Evolutionary conservation across 1,140 invertebrate species (phyloP).

Genomic region (Papilio xuthus): DNA sequence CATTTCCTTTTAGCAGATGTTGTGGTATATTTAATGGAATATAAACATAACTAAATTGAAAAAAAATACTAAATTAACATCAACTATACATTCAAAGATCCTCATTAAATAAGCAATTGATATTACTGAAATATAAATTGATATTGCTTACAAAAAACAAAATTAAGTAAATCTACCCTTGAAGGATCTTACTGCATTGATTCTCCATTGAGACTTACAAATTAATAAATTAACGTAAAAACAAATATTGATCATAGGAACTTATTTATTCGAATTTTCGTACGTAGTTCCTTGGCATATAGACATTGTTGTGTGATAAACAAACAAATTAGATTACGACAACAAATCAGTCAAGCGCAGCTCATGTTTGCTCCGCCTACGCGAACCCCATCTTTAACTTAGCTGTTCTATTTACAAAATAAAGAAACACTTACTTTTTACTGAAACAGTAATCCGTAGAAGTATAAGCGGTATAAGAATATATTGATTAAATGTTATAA

Average conservation of each 20-base stretch:
- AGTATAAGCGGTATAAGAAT: too few species aligned
- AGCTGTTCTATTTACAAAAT: background rate
- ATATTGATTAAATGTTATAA: too few species aligned
- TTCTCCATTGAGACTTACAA: too few species aligned
- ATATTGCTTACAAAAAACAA: too few species aligned
- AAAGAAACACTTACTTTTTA: background rate
- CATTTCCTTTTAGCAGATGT: constrained; percentile 2
- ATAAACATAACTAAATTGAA: background rate
- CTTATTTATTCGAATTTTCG: background rate
- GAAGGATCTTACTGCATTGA: too few species aligned
- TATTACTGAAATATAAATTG: too few species aligned
- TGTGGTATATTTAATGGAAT: background rate
- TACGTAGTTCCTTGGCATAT: background rate
- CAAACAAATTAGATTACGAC: background rate
- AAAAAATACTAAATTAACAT: background rate
- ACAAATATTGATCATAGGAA: background rate
- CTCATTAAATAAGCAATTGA: too few species aligned
- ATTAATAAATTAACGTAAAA: background rate
- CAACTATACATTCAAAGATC: too few species aligned
- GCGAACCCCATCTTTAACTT: background rate
- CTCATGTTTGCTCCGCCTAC: background rate
- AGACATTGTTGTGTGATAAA: background rate
- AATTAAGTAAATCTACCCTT: too few species aligned
- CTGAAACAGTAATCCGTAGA: too few species aligned
- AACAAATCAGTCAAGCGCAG: background rate